Evolutionary conservation across 2,888 invertebrate genomes (phyloP), one percentile per base, ranked within the genome.

Genomic region (Tachina lurida): DNA sequence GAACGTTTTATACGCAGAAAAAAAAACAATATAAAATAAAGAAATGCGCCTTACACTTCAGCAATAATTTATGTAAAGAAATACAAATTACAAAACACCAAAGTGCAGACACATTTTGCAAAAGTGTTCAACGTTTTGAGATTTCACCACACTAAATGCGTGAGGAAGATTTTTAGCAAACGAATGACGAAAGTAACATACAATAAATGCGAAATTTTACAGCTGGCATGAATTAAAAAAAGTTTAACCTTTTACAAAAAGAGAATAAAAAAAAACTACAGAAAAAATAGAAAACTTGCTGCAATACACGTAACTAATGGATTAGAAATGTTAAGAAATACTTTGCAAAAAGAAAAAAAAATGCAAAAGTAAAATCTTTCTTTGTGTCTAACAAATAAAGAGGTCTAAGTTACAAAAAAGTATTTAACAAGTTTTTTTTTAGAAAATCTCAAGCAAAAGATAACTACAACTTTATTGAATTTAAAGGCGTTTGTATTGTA

Each of bases 61-160:
- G 60, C 62, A 10, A 84, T 77, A 77, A 84, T 81, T 84, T 81
- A 81, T 81, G 76, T 63, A 81, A 67, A 68, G 58, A 76, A 84
- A 77, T 68, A 85, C 75, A 82, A 86, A 86, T 79, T 79, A 71
- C 84, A 84, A 81, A 81, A 77, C 84, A 77, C 79, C 78, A 75
- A 63, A 86, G 82, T 79, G 82, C 52, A 82, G 82, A 75, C 77
- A 65, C 68, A 74, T 81, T 77, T 79, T 10, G 68, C 45, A 67
- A 75, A 82, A 71, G 43, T 77, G 43, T 73, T 77, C 58, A 65
- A 58, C 31, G 60, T 60, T 73, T 73, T n/a, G 60, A 80, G 84
- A 70, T 41, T 68, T 43, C 31, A 43, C 60, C 15, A 47, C 31
- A 43, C 60, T 17, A 47, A 47, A 71, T 85, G 74, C 63, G 68